Conservation (phyloP, 1,140 invertebrate genomes). For the Myzus persicae region DNA sequence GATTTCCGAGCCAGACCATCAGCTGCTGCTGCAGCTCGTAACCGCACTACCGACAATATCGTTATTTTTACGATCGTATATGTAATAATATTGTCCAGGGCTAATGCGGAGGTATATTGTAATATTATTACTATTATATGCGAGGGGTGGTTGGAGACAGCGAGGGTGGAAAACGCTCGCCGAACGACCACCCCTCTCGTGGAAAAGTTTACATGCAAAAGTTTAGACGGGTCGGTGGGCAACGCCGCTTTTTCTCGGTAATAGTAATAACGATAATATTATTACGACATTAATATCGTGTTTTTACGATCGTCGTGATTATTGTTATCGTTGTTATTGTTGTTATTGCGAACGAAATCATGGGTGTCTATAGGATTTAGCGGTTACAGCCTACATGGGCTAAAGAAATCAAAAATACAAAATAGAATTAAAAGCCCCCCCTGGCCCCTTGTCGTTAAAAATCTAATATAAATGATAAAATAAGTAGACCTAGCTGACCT, state of each 20-base stretch:
- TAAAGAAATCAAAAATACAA: not conserved
- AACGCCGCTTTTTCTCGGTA: not conserved
- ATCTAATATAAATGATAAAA: not conserved
- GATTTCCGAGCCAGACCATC: not conserved
- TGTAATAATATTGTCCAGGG: constrained; percentile 6
- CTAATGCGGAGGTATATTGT: not conserved
- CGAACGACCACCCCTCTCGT: not conserved
- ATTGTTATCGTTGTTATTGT: not conserved
- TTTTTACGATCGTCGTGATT: not conserved
- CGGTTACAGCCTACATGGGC: not conserved
- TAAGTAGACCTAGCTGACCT: not conserved
- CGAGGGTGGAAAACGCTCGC: not conserved
- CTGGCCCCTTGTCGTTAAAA: not conserved
- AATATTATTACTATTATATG: constrained; percentile 1
- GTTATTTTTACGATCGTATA: constrained; percentile 16
- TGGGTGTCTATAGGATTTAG: not conserved
- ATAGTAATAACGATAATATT: constrained; percentile 2
- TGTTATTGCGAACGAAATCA: not conserved
- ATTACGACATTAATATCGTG: not conserved
- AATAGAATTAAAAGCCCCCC: not conserved
- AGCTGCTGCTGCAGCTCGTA: not conserved
- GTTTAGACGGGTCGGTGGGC: not conserved
- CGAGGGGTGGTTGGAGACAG: no score
- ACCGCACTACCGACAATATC: not conserved
- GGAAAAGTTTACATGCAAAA: not conserved